These are phyloP conservation scores for Nomada ruficornis DNA, from an alignment of 2,888 invertebrate species.

Conservation along the genomic window DNA sequence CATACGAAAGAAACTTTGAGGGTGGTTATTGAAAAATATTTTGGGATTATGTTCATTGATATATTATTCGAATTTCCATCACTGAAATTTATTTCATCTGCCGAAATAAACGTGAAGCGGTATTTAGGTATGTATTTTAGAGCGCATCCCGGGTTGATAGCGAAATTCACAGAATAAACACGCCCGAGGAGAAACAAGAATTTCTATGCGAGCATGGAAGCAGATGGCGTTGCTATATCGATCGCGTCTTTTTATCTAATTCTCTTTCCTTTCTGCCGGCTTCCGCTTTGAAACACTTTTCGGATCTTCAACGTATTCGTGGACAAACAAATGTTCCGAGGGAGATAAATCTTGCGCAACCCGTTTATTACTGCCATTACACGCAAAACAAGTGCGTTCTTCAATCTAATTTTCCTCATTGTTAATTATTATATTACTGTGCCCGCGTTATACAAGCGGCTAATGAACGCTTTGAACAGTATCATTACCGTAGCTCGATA, in stretches of 20 bases:
- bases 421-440: constrained; percentile 13
- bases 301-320: constrained; percentile 5
- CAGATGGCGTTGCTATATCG: constrained; percentile 20
- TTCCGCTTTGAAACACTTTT: constrained; percentile 11
- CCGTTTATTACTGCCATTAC: constrained; percentile 34
- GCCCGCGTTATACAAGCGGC: constrained; percentile 19
- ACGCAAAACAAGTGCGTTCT: constrained; percentile 10
- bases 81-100: neutral
- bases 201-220: neutral
- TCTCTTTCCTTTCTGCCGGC: constrained; percentile 1
- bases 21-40: no score
- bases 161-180: constrained; percentile 42
- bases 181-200: constrained; percentile 13
- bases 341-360: constrained; percentile 12
- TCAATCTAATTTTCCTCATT: constrained; percentile 16
- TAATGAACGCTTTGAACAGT: no score
- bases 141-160: constrained; percentile 5
- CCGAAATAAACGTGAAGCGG: constrained; percentile 7
- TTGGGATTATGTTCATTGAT: no score
- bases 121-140: constrained; percentile 6
- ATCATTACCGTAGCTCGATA: constrained; percentile 11
- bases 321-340: constrained; percentile 8
- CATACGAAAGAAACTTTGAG: neutral
- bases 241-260: constrained; percentile 27
- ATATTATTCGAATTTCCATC: neutral